These are phyloP conservation scores for Cathartes aura DNA, from an alignment of 2,113 vertebrate species.

Conservation along the genomic window DNA sequence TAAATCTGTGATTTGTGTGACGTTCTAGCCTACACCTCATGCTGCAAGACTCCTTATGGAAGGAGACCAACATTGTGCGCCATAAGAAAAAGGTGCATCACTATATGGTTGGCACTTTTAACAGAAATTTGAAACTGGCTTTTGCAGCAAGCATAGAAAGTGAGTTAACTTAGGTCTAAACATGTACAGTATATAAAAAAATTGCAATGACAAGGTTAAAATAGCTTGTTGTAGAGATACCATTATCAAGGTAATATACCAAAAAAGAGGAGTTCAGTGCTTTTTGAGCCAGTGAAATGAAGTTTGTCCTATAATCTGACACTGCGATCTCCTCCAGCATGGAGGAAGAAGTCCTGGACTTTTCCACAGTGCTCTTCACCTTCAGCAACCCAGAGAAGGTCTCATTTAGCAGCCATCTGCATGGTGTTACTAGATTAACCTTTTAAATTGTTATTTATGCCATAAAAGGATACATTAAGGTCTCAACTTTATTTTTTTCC, in stretches of 20 bases:
- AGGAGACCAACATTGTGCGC: background rate
- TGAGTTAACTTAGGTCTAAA: background rate
- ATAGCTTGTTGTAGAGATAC: background rate
- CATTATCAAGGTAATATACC: background rate
- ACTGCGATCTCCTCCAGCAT: background rate
- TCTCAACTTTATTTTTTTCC: background rate
- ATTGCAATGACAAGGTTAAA: background rate
- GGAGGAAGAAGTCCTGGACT: background rate
- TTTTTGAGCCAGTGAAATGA: background rate
- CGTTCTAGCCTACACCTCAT: background rate
- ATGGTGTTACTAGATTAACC: background rate
- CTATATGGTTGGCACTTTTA: background rate
- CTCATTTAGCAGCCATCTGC: background rate
- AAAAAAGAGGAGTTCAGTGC: background rate
- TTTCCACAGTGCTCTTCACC: background rate
- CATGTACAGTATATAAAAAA: background rate
- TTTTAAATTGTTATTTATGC: background rate
- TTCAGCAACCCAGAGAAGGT: background rate
- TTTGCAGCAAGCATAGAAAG: background rate
- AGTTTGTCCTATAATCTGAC: background rate
- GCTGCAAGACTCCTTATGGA: background rate
- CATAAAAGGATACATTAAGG: background rate
- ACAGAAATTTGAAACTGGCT: background rate
- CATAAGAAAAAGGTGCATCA: rapidly evolving
- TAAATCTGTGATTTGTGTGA: background rate